Base-by-base conservation (phyloP, 2,113 vertebrate genomes). In the Maccullochella peelii region DNA sequence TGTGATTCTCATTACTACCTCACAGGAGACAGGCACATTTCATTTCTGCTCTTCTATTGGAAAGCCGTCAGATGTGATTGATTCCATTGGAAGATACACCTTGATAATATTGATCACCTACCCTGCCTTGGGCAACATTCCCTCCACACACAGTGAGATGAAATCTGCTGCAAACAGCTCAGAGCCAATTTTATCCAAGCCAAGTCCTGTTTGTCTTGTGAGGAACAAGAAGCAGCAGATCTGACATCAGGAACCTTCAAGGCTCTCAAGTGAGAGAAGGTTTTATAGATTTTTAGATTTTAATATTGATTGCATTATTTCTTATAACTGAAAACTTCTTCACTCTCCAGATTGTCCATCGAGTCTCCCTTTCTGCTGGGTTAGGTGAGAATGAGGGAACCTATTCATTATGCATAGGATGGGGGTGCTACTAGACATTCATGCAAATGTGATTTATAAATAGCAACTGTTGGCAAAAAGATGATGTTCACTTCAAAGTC, bases 21-120 rank as follows among this genome's bases (percentile, higher is more conserved):
- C 86, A 61, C 73, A n/a, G 59, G 70, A 86, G 77, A 86, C 42
- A 16, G 66, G 73, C 83, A 71, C 80, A 86, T 92, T 89, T 91
- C 88, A 90, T 87, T 86, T 86, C 69, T 87, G 71, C 75, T 38
- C 50, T 50, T 74, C 30, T 71, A 91, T 88, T 50, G 89, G 84
- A 88, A 91, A 93, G 18, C 84, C 9, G 84, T 93, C 92, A 86
- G 68, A 49, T 77, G 82, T 89, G 91, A 93, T 93, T 91, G 93
- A 93, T 93, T 93, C 82, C 69, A 89, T 91, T 86, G 92, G 91
- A 86, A 89, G 92, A 92, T 92, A 84, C 89, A 88, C 90, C 86
- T 90, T 92, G 88, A 93, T 92, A 89, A 88, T 92, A 91, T 91
- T 69, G 93, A 94, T 91, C 85, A 84, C 44, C 86, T 83, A 78